Base-by-base conservation (phyloP, 2,888 invertebrate genomes). In the Rhagium mordax region DNA sequence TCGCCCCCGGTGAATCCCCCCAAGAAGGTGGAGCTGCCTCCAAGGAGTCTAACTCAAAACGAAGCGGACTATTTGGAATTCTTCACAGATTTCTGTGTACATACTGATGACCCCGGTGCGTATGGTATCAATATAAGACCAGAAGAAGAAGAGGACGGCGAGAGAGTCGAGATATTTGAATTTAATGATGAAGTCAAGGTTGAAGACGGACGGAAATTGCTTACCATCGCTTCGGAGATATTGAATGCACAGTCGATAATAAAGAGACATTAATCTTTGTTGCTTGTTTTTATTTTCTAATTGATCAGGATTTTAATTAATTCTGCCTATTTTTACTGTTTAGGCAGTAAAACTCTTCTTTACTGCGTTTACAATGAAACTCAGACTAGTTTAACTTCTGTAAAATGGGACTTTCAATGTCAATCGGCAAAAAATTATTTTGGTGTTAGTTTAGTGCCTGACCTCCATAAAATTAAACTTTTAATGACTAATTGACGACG, bases 71-170 rank as follows among this genome's bases (percentile, higher is more conserved):
- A 84, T 71, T 77, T 87, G 62, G 81, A 81, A 15, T 86, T 79
- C 71, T 87, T 87, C 75, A 85, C 85, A 0, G 84, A 85, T 67
- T 85, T 81, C 73, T 86, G 86, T 71, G 76, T 81, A 60, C 77
- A 78, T 41, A 81, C 78, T 1, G 84, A 85, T 59, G 76, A 83
- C 76, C 79, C 80, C 1, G 61, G 65, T 13, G 78, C 81, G 33
- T 85, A 81, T 70, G 84, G 84, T 1, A 83, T 84, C 27, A 74
- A 84, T 71, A 76, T 75, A 8, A 27, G 7, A n/a, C 15, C 24
- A 2, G 13, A 10, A 0, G 51, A 64, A 5, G 48, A 21, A 3
- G 3, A 7, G 16, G 18, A 7, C 4, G 16, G 8, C 27, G 6
- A 8, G 10, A 10, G 53, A 20, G 24, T n/a, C 7, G n/a, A 15